Percentiles rank a stretch among this genome's conserved stretches.
Conservation (phyloP, 2,113 vertebrate genomes). For the Menidia beryllina region DNA sequence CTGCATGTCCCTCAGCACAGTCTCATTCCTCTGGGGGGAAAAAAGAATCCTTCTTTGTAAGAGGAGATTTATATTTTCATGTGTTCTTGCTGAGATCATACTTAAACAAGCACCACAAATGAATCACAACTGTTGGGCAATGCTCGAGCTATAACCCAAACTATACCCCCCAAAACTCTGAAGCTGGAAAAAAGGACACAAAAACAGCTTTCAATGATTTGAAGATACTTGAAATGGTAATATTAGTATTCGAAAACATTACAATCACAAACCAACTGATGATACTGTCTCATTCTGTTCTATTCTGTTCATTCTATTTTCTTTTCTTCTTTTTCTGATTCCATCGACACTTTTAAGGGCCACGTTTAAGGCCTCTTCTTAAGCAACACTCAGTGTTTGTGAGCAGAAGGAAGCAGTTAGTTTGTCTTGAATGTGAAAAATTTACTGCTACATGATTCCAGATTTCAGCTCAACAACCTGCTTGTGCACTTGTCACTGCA, state of each 20-base stretch:
- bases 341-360: background rate
- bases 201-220: conserved; percentile 1
- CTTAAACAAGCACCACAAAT: conserved; percentile 24
- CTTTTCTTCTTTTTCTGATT: background rate
- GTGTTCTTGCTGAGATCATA: conserved; percentile 43
- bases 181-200: background rate
- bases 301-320: background rate
- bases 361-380: background rate
- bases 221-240: background rate
- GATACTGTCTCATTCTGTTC: background rate
- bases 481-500: conserved; percentile 58
- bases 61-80: conserved; percentile 12
- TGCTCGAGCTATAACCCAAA: background rate
- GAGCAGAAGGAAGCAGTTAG: background rate
- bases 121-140: conserved; percentile 24
- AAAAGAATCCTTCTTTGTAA: conserved; percentile 25
- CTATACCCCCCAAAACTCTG: background rate
- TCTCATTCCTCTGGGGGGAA: conserved; percentile 37
- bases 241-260: background rate
- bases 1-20: conserved; percentile 30
- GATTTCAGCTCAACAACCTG: conserved; percentile 41
- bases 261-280: background rate
- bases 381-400: too few relatives aligned
- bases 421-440: background rate
- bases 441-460: conserved; percentile 8